Evolutionary conservation across 1,140 invertebrate genomes (phyloP), one percentile per base, ranked within the genome.

Genomic region (Sminthurides bifidus): DNA sequence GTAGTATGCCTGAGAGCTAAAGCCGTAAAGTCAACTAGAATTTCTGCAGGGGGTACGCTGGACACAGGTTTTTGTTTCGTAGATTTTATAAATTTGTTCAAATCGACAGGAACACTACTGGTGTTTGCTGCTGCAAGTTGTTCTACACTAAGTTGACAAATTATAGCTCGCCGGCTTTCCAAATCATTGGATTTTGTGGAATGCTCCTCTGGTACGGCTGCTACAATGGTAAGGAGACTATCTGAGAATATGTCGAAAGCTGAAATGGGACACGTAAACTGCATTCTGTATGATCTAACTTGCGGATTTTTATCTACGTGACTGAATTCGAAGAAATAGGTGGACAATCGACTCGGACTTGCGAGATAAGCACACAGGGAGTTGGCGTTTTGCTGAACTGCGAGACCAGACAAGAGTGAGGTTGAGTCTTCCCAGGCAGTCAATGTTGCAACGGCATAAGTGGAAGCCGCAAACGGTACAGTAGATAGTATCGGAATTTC

Each of bases 91-190:
- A 48, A 48, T 45, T 60, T 60, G 14, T 37, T 23, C 33, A 57
- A 43, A 15, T 56, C 45, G 1, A 38, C 35, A 0, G 51, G 44
- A n/a, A 57, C 35, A 29, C n/a, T 26, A 33, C 54, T 1, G 51
- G 17, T 45, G 26, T 23, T 6, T 27, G 29, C n/a, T 49, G 41
- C 21, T 44, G 52, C n/a, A n/a, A n/a, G n/a, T n/a, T n/a, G n/a
- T n/a, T n/a, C n/a, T n/a, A n/a, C n/a, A n/a, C n/a, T n/a, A 17
- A 54, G 33, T 46, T 59, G 58, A 21, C 57, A 59, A 2, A 59
- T 27, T 3, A 54, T 54, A 1, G 57, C 50, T 29, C 45, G 29
- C 26, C 35, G 31, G 26, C 19, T 27, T 6, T 59, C 57, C 5
- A 12, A 29, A 15, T 59, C 52, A 27, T 50, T 50, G 27, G 26